Evolutionary conservation across 30 jellyfish, hydroid and myxozoan genomes (phyloP).

Genomic region (Mastigias papua): DNA sequence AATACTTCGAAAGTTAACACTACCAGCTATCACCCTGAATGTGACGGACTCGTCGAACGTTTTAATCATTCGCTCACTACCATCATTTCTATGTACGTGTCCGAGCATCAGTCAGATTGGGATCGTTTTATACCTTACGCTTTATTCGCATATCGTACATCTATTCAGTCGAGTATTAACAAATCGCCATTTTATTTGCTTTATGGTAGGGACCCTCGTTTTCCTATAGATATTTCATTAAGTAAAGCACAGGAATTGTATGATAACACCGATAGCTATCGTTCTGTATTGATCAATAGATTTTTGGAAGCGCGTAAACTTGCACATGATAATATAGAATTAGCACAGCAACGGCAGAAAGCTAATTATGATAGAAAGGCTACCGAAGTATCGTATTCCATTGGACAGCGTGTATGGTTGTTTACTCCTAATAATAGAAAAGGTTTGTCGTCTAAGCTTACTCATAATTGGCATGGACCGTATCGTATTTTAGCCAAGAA

Average conservation of each 20-base stretch:
- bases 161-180: slow-evolving; percentile 31
- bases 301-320: slow-evolving; percentile 37
- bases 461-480: slow-evolving; percentile 74
- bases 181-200: slow-evolving; percentile 50
- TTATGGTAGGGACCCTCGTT: slow-evolving; percentile 66
- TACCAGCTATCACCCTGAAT: slow-evolving; percentile 59
- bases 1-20: slow-evolving; percentile 30
- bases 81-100: slow-evolving; percentile 59
- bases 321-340: slow-evolving; percentile 43
- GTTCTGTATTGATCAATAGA: slow-evolving; percentile 16
- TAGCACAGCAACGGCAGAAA: slow-evolving; percentile 45
- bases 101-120: slow-evolving; percentile 65
- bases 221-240: slow-evolving; percentile 65
- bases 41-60: slow-evolving; percentile 73
- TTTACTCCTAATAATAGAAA: slow-evolving; percentile 47
- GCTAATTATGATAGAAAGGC: slow-evolving; percentile 32
- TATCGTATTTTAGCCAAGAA: slow-evolving; percentile 54
- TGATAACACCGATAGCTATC: slow-evolving; percentile 44
- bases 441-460: slow-evolving; percentile 56
- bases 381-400: slow-evolving; percentile 22
- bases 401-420: slow-evolving; percentile 75
- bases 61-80: slow-evolving; percentile 50
- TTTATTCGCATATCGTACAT: slow-evolving; percentile 57
- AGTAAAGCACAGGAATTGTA: neutral
- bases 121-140: slow-evolving; percentile 47